A percentile compares a stretch with the other conserved stretches of the same genome.
phyloP scores from a whole-genome alignment of 2,113 vertebrate genomes.

The Hyla sarda region DNA sequence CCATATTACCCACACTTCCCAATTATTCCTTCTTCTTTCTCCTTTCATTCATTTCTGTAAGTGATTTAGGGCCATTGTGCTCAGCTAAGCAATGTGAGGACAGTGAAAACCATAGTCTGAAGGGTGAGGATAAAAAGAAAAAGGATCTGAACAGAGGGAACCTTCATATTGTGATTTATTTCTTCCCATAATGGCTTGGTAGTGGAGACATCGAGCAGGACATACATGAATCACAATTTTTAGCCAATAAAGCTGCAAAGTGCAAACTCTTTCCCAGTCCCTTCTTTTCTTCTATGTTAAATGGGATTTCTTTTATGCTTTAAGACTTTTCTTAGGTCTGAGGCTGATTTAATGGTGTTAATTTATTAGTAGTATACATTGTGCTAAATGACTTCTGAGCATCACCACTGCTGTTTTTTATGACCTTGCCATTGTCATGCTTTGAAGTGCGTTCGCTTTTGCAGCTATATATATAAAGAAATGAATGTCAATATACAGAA shows the following conservation, averaged over 20 bases:
- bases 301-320: slow-evolving; percentile 1
- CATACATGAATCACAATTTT: not conserved
- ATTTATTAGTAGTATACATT: slow-evolving; percentile 5
- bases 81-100: not conserved
- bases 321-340: not conserved
- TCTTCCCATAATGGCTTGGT: slow-evolving; percentile 18
- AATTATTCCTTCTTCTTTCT: slow-evolving; percentile 38
- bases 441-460: not conserved
- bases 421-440: not conserved
- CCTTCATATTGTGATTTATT: slow-evolving; percentile 19
- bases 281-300: not conserved
- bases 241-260: not conserved
- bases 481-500: not conserved
- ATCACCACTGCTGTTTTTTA: not conserved
- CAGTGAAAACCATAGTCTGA: not conserved
- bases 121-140: not conserved
- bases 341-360: not conserved
- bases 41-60: slow-evolving; percentile 29
- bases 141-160: not conserved
- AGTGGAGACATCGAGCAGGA: slow-evolving; percentile 5
- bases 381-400: not conserved
- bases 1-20: slow-evolving; percentile 29
- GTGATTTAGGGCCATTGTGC: slow-evolving; percentile 42
- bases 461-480: not conserved
- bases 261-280: not conserved